These are phyloP conservation scores for Drosophila helvetica DNA, from an alignment of 2,888 invertebrate genomes.

Conservation along the genomic window DNA sequence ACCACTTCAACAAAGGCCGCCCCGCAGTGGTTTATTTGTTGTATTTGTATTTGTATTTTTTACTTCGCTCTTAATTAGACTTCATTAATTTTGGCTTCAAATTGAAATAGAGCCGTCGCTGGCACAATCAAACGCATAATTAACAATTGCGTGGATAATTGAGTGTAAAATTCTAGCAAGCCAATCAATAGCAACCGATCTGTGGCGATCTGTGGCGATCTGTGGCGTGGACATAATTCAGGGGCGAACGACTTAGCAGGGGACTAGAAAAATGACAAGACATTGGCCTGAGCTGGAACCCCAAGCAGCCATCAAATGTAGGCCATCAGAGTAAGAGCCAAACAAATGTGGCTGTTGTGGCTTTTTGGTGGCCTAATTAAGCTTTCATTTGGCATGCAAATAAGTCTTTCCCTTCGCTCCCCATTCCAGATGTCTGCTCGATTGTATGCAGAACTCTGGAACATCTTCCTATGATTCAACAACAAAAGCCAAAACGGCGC, in stretches of 20 bases:
- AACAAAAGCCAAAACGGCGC: conserved; percentile 44
- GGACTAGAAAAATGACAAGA: background rate
- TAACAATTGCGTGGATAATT: conserved; percentile 50
- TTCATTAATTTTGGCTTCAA: conserved; percentile 69
- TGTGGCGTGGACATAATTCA: conserved; percentile 52
- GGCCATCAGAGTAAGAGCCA: conserved; percentile 25
- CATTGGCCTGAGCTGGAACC: conserved; percentile 1
- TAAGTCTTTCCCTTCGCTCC: conserved; percentile 29
- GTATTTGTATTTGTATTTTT: background rate
- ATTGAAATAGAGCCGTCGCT: conserved; percentile 56
- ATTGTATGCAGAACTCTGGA: conserved; percentile 30
- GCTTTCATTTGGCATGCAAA: conserved; percentile 44
- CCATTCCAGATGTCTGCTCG: conserved; percentile 22
- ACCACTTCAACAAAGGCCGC: conserved; percentile 41
- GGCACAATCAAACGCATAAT: conserved; percentile 48
- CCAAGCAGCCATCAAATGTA: conserved; percentile 41
- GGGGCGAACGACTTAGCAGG: conserved; percentile 51
- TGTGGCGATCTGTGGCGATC: background rate
- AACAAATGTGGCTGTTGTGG: background rate
- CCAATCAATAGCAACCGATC: conserved; percentile 46
- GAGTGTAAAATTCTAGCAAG: conserved; percentile 64
- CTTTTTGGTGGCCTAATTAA: conserved; percentile 33
- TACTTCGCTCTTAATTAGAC: conserved; percentile 63
- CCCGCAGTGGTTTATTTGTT: conserved; percentile 26
- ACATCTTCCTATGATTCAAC: conserved; percentile 41